Percentiles rank a stretch among this genome's conserved stretches.
Evolutionary conservation across 2,113 vertebrate genomes (phyloP).

Genomic region (Sander vitreus): DNA sequence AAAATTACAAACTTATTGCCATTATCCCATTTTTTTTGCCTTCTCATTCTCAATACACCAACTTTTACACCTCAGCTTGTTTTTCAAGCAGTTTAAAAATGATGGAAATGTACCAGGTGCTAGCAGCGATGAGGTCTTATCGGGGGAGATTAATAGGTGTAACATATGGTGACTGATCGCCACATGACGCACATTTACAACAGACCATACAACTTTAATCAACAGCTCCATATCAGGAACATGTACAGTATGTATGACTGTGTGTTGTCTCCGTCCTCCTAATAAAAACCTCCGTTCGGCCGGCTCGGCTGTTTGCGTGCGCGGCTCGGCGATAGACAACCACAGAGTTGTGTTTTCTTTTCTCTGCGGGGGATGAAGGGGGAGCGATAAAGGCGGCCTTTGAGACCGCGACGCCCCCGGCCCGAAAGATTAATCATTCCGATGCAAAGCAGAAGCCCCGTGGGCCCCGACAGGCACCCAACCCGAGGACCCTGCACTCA

Average conservation of each 20-base stretch:
- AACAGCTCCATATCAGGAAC: not conserved
- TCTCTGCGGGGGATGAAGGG: conserved; percentile 30
- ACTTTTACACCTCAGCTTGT: not conserved
- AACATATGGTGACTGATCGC: not conserved
- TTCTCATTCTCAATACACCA: not conserved
- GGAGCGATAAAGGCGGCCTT: conserved; percentile 66
- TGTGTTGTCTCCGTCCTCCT: not conserved
- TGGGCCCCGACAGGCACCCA: conserved; percentile 37
- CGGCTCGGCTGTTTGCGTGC: conserved; percentile 3
- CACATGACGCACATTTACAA: not conserved
- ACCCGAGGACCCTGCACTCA: conserved; percentile 12
- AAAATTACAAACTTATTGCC: too few relatives aligned
- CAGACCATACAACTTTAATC: not conserved
- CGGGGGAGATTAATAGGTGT: not conserved
- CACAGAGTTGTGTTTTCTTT: conserved; percentile 67
- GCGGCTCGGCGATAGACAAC: conserved; percentile 35
- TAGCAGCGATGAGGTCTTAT: not conserved
- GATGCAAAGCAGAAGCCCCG: conserved; percentile 50
- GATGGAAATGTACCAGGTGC: not conserved
- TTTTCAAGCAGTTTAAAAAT: not conserved
- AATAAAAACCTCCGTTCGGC: conserved; percentile 7
- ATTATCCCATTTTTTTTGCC: not conserved
- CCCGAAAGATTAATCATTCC: conserved; percentile 51
- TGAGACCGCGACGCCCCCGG: conserved; percentile 42
- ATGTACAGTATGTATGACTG: not conserved